Conservation (phyloP, 2,888 invertebrate species). For the Hofmannophila pseudospretella region DNA sequence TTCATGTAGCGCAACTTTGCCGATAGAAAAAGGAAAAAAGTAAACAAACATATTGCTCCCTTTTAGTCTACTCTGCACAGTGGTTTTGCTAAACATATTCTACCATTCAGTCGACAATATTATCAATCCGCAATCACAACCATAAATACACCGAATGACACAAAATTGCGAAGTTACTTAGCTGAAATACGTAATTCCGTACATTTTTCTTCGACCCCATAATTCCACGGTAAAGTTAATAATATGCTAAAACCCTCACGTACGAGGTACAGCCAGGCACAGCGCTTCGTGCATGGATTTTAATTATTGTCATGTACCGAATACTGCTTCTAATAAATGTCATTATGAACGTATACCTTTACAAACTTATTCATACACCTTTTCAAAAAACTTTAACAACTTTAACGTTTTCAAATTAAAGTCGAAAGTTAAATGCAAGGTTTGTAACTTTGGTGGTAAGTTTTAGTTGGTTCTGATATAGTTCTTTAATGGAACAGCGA, state of each 20-base stretch:
- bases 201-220: constrained; percentile 32
- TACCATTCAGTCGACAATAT: not conserved
- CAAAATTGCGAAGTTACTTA: not conserved
- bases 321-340: constrained; percentile 76
- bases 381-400: not conserved
- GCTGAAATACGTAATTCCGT: constrained; percentile 2
- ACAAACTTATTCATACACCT: constrained; percentile 25
- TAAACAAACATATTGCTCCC: too few relatives aligned
- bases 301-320: constrained; percentile 77
- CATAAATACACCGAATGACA: not conserved
- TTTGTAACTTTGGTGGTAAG: constrained; percentile 6
- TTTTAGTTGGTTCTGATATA: constrained; percentile 43
- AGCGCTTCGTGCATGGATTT: constrained; percentile 72
- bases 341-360: constrained; percentile 64
- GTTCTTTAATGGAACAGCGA: constrained; percentile 71
- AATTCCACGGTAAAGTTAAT: constrained; percentile 60
- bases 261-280: constrained; percentile 70
- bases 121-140: not conserved
- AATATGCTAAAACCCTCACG: constrained; percentile 61
- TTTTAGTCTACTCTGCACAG: too few relatives aligned
- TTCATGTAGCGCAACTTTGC: too few relatives aligned
- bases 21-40: too few relatives aligned
- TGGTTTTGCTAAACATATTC: not conserved
- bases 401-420: constrained; percentile 16
- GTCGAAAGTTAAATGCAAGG: constrained; percentile 16